These are phyloP conservation scores for Pristionchus exspectatus DNA, from an alignment of 2,888 invertebrate genomes.

Conservation along the genomic window DNA sequence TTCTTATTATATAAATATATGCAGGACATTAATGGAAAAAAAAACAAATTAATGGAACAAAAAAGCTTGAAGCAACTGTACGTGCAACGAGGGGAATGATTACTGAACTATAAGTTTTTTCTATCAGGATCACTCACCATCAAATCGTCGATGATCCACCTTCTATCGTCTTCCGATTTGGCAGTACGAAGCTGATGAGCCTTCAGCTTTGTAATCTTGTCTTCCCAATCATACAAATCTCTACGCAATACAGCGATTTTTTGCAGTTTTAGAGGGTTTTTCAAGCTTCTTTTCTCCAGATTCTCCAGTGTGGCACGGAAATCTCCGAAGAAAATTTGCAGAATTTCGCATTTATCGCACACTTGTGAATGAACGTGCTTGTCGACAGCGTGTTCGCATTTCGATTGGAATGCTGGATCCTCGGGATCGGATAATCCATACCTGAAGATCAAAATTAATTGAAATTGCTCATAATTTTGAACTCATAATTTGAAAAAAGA, in stretches of 20 bases:
- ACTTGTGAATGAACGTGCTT: not conserved
- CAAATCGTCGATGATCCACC: not conserved
- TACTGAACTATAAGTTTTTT: too few species aligned
- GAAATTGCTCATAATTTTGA: too few species aligned
- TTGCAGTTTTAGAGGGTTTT: not conserved
- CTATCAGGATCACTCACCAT: not conserved
- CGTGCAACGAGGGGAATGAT: too few species aligned
- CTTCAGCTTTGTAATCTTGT: not conserved
- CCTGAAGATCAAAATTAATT: too few species aligned
- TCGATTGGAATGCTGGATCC: not conserved
- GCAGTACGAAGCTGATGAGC: slow-evolving; percentile 15
- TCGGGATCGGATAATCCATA: not conserved
- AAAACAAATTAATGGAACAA: too few species aligned
- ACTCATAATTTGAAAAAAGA: too few species aligned
- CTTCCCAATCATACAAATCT: slow-evolving; percentile 3
- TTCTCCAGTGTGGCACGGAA: not conserved
- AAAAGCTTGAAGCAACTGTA: not conserved
- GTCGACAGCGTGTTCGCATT: not conserved
- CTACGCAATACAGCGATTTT: not conserved
- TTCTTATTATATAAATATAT: too few species aligned
- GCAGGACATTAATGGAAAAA: too few species aligned
- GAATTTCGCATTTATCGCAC: not conserved
- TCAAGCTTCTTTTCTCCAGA: not conserved
- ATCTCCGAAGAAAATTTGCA: not conserved
- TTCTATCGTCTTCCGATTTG: not conserved